Conservation (phyloP, 1,140 invertebrate species). For the Brachionus plicatilis region DNA sequence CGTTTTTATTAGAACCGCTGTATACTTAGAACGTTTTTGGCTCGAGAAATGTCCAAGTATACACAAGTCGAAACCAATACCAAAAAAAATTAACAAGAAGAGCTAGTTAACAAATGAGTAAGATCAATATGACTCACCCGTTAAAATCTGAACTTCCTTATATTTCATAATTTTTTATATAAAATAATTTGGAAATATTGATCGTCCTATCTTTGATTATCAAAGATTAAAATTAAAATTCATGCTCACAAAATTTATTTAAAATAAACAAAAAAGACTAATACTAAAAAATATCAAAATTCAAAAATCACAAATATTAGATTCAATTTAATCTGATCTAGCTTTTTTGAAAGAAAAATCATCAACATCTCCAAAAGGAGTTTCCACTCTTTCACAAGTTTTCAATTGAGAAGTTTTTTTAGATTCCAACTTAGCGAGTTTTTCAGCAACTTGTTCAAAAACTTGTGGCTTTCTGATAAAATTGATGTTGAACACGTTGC, state of each 20-base stretch:
- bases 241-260: not conserved
- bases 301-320: not conserved
- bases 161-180: too few relatives aligned
- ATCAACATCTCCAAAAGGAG: constrained; percentile 29
- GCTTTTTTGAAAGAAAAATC: constrained; percentile 9
- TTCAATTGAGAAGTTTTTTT: not conserved
- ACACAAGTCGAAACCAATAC: too few relatives aligned
- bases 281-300: not conserved
- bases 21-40: too few relatives aligned
- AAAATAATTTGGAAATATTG: too few relatives aligned
- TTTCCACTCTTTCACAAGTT: constrained; percentile 28
- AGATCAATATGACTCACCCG: too few relatives aligned
- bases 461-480: not conserved
- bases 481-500: constrained; percentile 35
- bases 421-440: not conserved
- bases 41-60: too few relatives aligned
- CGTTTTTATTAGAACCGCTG: too few relatives aligned
- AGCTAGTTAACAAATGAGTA: too few relatives aligned
- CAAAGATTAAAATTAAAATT: too few relatives aligned
- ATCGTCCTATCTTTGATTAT: too few relatives aligned
- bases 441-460: not conserved
- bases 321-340: not conserved
- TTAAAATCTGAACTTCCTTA: too few relatives aligned
- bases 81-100: too few relatives aligned
- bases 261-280: not conserved